phyloP scores from a whole-genome alignment of 1,140 invertebrate genomes.

The Harpegnathos saltator region DNA sequence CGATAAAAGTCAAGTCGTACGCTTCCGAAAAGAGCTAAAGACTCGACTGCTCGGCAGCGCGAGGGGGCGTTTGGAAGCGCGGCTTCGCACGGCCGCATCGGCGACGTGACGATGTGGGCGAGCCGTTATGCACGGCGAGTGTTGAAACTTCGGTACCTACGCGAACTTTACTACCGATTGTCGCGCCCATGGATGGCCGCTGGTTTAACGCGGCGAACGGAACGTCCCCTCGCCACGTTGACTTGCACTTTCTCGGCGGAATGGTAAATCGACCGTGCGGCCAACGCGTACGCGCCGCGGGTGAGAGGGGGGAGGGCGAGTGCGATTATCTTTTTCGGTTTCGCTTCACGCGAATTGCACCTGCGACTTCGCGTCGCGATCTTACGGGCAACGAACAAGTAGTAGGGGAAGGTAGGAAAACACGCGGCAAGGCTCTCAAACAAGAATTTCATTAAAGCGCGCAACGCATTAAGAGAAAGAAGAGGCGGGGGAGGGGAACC shows the following conservation, averaged over 20 bases:
- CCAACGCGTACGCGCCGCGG: no score
- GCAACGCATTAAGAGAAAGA: not conserved
- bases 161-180: constrained; percentile 59
- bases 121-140: constrained; percentile 43
- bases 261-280: constrained; percentile 2
- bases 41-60: constrained; percentile 9
- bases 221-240: constrained; percentile 22
- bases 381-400: not conserved
- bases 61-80: constrained; percentile 37
- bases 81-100: constrained; percentile 27
- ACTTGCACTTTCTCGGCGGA: constrained; percentile 29
- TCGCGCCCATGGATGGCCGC: constrained; percentile 11
- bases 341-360: not conserved
- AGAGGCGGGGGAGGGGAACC: not conserved
- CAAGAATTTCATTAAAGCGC: constrained; percentile 11
- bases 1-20: constrained; percentile 71
- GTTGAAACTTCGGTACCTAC: constrained; percentile 38
- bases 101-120: constrained; percentile 37
- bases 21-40: constrained; percentile 53
- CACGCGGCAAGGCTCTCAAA: not conserved
- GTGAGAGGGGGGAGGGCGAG: no score
- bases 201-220: constrained; percentile 37
- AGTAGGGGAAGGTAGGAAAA: not conserved
- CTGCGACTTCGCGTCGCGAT: not conserved
- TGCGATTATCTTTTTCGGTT: constrained; percentile 18